phyloP scores from a whole-genome alignment of 2,888 invertebrate species.

The Drosophila stalkeri region DNA sequence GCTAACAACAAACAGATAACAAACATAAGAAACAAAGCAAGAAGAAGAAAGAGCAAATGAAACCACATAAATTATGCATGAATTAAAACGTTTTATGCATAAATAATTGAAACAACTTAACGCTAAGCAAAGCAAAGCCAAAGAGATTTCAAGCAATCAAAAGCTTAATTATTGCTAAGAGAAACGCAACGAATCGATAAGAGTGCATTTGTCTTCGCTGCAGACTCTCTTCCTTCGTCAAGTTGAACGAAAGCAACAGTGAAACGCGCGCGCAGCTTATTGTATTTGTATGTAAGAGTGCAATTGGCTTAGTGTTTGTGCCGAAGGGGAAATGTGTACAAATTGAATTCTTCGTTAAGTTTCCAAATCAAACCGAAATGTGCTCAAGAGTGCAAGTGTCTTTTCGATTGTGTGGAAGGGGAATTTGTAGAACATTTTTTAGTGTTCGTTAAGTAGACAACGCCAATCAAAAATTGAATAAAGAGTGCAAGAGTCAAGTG shows the following conservation, averaged over 20 bases:
- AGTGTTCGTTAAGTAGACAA: not conserved
- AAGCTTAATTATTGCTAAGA: conserved; percentile 10
- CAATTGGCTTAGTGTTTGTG: not conserved
- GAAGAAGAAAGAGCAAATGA: not conserved
- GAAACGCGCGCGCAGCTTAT: conserved; percentile 19
- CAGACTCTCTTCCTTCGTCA: conserved; percentile 25
- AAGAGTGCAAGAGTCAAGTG: no score
- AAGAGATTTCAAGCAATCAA: not conserved
- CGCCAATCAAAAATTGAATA: not conserved
- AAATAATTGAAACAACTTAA: conserved; percentile 24
- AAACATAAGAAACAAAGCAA: not conserved
- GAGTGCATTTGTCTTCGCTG: conserved; percentile 16
- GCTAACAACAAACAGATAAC: conserved; percentile 16
- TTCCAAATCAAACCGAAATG: not conserved
- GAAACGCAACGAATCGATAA: conserved; percentile 3
- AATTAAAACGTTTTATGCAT: conserved; percentile 24
- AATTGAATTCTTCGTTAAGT: not conserved
- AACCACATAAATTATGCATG: conserved; percentile 12
- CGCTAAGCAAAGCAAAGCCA: not conserved
- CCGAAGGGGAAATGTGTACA: not conserved
- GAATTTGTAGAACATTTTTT: not conserved
- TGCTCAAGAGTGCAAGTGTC: conserved; percentile 16
- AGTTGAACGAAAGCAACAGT: conserved; percentile 27
- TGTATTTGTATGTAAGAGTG: conserved; percentile 1
- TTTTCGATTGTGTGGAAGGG: not conserved